A percentile compares a stretch with the other conserved stretches of the same genome.
Conservation (phyloP, 2,113 vertebrate genomes). For the Fregetta grallaria region DNA sequence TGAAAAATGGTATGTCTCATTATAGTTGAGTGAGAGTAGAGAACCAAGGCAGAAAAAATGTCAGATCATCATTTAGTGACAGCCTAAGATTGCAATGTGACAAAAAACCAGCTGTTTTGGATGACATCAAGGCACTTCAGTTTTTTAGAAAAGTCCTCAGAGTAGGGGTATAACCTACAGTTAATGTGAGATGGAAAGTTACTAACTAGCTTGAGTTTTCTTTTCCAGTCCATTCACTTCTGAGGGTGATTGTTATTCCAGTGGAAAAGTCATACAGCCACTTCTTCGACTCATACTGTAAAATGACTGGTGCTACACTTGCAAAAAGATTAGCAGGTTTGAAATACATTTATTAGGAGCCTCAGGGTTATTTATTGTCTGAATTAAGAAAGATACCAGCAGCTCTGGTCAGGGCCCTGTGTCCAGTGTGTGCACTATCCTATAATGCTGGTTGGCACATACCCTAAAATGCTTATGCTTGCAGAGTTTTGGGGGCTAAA, state of each 20-base stretch:
- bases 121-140: not conserved
- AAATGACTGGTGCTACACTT: not conserved
- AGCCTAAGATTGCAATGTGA: not conserved
- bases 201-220: not conserved
- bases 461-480: not conserved
- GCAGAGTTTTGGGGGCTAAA: not conserved
- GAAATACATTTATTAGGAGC: not conserved
- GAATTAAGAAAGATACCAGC: not conserved
- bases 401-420: not conserved
- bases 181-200: not conserved
- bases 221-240: not conserved
- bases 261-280: not conserved
- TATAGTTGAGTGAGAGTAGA: not conserved
- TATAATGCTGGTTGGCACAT: not conserved
- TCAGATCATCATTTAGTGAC: not conserved
- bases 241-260: not conserved
- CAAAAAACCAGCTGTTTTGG: not conserved
- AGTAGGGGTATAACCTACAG: not conserved
- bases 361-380: not conserved
- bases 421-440: not conserved
- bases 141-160: not conserved
- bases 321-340: not conserved
- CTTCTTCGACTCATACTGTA: not conserved
- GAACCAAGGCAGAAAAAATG: not conserved
- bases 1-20: not conserved